phyloP scores from a whole-genome alignment of 2,797 vertebrate genomes.

The Erithacus rubecula region DNA sequence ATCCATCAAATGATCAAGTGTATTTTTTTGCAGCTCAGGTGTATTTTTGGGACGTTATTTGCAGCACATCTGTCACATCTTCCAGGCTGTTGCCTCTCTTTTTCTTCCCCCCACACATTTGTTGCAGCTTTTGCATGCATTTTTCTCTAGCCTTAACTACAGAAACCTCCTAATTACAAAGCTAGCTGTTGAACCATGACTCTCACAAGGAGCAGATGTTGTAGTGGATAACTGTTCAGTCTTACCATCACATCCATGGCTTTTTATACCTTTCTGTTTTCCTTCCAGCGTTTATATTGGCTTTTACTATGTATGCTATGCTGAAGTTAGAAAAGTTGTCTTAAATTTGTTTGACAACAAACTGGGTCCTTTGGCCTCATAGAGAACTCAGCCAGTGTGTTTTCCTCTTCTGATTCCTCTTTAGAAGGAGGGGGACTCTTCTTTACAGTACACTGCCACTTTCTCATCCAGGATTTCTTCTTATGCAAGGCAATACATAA shows the following conservation, averaged over 20 bases:
- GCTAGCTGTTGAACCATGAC: background rate
- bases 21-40: background rate
- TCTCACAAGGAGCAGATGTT: background rate
- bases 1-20: background rate
- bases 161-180: background rate
- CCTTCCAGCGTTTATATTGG: background rate
- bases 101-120: fast-evolving
- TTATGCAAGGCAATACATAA: background rate
- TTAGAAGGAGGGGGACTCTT: background rate
- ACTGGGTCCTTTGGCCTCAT: background rate
- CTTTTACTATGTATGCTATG: background rate
- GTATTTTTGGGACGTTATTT: background rate
- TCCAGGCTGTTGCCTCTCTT: background rate
- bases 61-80: background rate
- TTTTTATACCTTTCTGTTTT: background rate
- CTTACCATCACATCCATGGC: background rate
- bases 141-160: background rate
- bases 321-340: background rate
- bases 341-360: background rate
- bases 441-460: fast-evolving
- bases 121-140: background rate
- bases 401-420: background rate
- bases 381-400: background rate
- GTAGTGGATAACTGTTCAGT: background rate
- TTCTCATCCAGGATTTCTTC: background rate